Evolutionary conservation across 2,113 vertebrate species (phyloP).

Genomic region (Craseonycteris thonglongyai): DNA sequence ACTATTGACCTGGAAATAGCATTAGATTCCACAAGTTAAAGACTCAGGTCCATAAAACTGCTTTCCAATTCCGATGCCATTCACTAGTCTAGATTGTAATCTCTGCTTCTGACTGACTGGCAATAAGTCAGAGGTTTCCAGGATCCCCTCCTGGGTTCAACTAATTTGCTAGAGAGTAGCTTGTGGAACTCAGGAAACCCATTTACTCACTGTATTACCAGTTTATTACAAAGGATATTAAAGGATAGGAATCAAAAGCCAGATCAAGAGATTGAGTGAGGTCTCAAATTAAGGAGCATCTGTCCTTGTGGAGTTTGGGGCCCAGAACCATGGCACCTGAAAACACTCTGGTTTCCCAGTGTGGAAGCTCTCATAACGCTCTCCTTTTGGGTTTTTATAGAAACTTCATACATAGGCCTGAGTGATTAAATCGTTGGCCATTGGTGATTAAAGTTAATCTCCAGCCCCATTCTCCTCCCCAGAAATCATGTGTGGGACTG

Average conservation of each 20-base stretch:
- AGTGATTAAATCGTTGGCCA: neutral
- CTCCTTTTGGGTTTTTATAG: neutral
- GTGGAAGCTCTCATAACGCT: neutral
- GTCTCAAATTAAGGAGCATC: neutral
- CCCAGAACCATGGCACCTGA: neutral
- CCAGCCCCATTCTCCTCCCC: neutral
- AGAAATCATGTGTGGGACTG: neutral
- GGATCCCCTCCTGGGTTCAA: neutral
- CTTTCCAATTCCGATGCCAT: neutral
- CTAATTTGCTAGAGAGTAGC: neutral
- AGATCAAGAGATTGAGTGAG: neutral
- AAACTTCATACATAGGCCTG: neutral
- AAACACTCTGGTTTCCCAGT: neutral
- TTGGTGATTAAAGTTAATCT: neutral
- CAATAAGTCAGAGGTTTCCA: neutral
- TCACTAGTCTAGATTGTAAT: neutral
- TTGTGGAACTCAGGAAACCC: neutral
- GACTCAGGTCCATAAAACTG: neutral
- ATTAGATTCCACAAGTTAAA: neutral
- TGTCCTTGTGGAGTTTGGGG: neutral
- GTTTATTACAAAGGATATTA: neutral
- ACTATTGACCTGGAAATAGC: neutral
- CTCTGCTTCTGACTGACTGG: neutral
- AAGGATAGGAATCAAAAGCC: neutral
- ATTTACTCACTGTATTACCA: neutral